Conservation (phyloP, 2,888 invertebrate genomes). For the Malthinus seriepunctatus region DNA sequence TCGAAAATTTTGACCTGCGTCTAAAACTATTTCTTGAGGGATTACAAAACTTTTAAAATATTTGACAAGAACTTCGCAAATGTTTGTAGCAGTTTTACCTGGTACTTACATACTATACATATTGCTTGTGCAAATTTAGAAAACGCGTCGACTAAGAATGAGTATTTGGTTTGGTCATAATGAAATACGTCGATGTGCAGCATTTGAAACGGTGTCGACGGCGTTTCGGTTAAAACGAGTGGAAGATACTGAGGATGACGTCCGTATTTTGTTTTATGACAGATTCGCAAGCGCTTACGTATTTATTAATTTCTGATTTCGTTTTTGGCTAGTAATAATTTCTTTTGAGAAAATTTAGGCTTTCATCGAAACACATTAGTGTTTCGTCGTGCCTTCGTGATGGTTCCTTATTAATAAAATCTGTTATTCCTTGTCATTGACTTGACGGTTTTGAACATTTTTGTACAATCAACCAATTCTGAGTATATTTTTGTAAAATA, state of each 20-base stretch:
- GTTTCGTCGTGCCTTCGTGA: conserved; percentile 1
- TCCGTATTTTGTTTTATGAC: no score
- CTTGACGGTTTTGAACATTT: neutral
- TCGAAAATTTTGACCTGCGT: no score
- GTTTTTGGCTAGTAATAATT: neutral
- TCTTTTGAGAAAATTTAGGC: neutral
- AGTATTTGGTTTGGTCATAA: no score
- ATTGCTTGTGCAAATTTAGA: neutral
- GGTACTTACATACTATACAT: no score
- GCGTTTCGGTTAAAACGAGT: no score
- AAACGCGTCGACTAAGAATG: no score
- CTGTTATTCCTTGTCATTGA: neutral
- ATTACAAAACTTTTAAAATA: neutral
- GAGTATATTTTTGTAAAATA: no score
- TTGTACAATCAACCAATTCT: neutral
- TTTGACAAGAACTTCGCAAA: neutral
- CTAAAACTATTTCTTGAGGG: no score
- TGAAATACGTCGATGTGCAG: no score
- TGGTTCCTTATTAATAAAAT: neutral
- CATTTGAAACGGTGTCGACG: no score
- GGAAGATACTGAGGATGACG: no score
- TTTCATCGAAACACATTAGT: neutral
- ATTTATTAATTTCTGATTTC: neutral
- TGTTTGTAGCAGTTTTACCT: neutral
- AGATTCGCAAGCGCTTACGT: no score